Evolutionary conservation across 2,888 invertebrate species (phyloP), one percentile per base, ranked within the genome.

Genomic region (Harpalus rubripes): DNA sequence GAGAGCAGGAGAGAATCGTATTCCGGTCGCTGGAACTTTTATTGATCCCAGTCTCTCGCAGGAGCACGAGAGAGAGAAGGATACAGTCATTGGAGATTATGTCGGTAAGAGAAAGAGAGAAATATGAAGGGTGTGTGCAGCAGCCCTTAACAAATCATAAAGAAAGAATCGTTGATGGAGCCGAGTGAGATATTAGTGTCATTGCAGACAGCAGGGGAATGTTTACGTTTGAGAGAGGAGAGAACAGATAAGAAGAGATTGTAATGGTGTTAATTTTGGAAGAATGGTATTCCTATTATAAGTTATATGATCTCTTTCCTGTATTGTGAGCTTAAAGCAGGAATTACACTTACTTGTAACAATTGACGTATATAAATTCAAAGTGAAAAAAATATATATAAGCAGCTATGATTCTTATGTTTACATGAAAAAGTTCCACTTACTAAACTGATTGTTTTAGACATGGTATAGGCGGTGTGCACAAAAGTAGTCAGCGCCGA

Each of bases 41-140:
- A 83, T 83, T 83, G 83, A 83, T 83, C 83, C 72, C 83, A 83
- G 76, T 22, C 61, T 83, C 76, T 61, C 18, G 74, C 59, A 74
- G 83, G 83, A 83, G 68, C 76, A 74, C 16, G 18, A n/a, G 72
- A 44, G 16, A 22, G 44, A 83, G 16, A 63, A 39, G 61, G 32
- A 5, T 6, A 32, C 3, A 32, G 5, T 5, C 6, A 32, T 32
- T 4, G 32, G 41, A 16, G 12, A 15, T 61, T 41, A 22, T 16
- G 59, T 16, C 10, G 74, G 61, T 76, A 18, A 10, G 16, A 39
- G 32, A 68, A 44, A 76, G 82, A 82, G 22, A 12, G 82, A 56
- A 15, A 12, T 6, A 74, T 16, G 68, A 39, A 74, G 72, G 72
- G 72, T 74, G 72, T 68, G 68, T 68, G 65, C 65, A 26, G 72